Conservation (phyloP, 2,113 vertebrate genomes). For the Lates calcarifer region DNA sequence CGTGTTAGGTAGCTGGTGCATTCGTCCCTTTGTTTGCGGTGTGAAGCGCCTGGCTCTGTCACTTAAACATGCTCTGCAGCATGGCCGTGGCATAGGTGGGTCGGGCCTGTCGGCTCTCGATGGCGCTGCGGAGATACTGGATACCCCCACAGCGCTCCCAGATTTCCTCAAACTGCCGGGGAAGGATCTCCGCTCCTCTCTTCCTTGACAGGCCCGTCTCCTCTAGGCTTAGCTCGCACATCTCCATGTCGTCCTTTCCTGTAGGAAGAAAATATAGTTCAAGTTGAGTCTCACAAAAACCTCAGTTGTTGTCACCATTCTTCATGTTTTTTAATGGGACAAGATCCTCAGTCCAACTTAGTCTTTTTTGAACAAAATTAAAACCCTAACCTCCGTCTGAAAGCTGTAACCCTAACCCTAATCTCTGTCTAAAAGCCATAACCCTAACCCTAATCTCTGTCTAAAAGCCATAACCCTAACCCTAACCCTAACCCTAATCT, state of each 20-base stretch:
- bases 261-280: fast-evolving
- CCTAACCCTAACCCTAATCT: too few relatives aligned
- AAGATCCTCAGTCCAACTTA: too few relatives aligned
- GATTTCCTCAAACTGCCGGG: conserved; percentile 96
- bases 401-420: too few relatives aligned
- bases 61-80: conserved; percentile 93
- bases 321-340: too few relatives aligned
- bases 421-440: too few relatives aligned
- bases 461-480: too few relatives aligned
- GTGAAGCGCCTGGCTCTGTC: conserved; percentile 39
- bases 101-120: conserved; percentile 93
- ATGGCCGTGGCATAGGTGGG: conserved; percentile 97
- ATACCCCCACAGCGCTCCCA: conserved; percentile 98
- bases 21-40: conserved; percentile 76
- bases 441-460: too few relatives aligned
- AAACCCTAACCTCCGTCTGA: too few relatives aligned
- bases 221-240: conserved; percentile 98
- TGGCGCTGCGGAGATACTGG: conserved; percentile 93
- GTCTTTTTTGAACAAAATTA: too few relatives aligned
- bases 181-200: conserved; percentile 95
- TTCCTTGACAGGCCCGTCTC: conserved; percentile 97
- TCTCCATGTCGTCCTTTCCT: conserved; percentile 99
- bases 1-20: conserved; percentile 58
- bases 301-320: too few relatives aligned
- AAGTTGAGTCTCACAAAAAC: neutral